Evolutionary conservation across 2,113 vertebrate species (phyloP).

Genomic region (Canis aureus): DNA sequence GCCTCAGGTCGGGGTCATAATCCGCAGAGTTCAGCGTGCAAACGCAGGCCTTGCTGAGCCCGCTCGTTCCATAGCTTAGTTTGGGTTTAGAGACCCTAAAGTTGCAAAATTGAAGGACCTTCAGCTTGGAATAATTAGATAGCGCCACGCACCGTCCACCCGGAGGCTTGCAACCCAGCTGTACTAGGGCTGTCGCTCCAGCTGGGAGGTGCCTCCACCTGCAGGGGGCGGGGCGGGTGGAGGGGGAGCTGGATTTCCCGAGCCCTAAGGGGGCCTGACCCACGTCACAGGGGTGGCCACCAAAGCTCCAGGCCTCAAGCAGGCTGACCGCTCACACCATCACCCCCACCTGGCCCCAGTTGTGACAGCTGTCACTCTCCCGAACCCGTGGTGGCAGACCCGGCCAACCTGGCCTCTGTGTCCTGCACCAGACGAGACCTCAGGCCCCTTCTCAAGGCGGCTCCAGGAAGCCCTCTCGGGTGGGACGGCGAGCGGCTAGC

Average conservation of each 20-base stretch:
- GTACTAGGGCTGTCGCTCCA: neutral
- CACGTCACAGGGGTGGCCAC: neutral
- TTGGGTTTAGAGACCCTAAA: neutral
- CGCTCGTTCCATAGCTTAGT: no score
- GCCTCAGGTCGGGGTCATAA: rapidly evolving
- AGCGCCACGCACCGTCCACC: neutral
- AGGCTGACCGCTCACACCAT: rapidly evolving
- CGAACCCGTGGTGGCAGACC: rapidly evolving
- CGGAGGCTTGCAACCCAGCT: neutral
- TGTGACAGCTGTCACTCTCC: no score
- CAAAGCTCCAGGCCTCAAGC: neutral
- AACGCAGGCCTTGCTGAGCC: rapidly evolving
- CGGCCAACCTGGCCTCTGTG: rapidly evolving
- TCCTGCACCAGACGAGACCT: neutral
- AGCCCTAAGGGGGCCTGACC: neutral
- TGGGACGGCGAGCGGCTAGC: rapidly evolving
- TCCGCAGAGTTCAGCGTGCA: neutral
- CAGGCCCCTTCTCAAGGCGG: neutral
- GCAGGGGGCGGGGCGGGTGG: no score
- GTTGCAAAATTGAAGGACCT: neutral
- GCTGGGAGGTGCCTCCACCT: no score
- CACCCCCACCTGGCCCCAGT: rapidly evolving
- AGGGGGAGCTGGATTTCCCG: neutral
- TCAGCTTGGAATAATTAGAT: neutral
- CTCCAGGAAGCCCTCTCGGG: rapidly evolving